Evolutionary conservation across 2,888 invertebrate species (phyloP), one percentile per base, ranked within the genome.

Genomic region (Magallana nippona): DNA sequence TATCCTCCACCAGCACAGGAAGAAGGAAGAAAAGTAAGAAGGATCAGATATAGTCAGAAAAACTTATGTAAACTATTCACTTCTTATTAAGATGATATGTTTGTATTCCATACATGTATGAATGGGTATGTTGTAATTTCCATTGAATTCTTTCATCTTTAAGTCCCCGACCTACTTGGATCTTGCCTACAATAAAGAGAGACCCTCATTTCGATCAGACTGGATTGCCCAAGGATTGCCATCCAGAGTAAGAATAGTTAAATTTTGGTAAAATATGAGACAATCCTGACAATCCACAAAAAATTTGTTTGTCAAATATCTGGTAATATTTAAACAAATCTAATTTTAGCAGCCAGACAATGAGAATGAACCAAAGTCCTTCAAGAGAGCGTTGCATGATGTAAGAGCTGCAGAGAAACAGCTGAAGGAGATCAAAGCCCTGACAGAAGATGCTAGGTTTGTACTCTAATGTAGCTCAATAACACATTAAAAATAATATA

Each of bases 361-460:
- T 32, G 81, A 81, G 44, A 32, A n/a, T 11, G 63, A 60, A 62
- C 81, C 81, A 32, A 81, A 63, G 63, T 27, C 77, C 11, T 32
- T 82, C 19, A 77, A 77, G 57, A 63, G 57, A 77, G 17, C 63
- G 5, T 32, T 57, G 8, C 5, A 86, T 71, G 90, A 91, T 27
- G 85, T 91, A 57, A 83, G 84, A 44, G 89, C 90, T 71, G 88
- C 90, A 10, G 88, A 91, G 82, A 88, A 87, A 63, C 87, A 88
- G 27, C 87, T 90, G 57, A 90, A 91, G 84, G 90, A 91, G 13
- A 90, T 90, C 44, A 88, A 92, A 77, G 90, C 90, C 17, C 89
- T 92, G 85, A 90, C 89, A 55, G 93, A 93, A 77, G 92, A 93
- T 85, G 91, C 92, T 55, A 92, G 92, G 93, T 93, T n/a, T 32